These are phyloP conservation scores for Chrysodeixis includens DNA, from an alignment of 2,888 invertebrate species.

Conservation along the genomic window DNA sequence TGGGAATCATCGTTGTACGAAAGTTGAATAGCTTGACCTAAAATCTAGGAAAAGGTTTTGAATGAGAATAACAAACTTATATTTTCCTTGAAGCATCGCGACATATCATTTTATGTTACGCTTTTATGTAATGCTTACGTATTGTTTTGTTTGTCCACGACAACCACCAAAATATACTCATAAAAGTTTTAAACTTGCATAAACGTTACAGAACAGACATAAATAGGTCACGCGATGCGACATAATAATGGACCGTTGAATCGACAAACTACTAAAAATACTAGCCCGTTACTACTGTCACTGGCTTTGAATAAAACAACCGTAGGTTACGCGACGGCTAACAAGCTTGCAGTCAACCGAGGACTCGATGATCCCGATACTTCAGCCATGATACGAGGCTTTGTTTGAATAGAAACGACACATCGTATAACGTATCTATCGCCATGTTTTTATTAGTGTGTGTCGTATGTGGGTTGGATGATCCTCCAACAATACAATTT, in stretches of 20 bases:
- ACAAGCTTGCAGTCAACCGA: background rate
- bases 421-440: background rate
- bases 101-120: no score
- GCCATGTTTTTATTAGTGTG: background rate
- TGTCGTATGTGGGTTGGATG: background rate
- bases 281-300: background rate
- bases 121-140: no score
- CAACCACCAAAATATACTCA: background rate
- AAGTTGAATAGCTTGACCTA: no score
- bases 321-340: background rate
- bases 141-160: background rate
- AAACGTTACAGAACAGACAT: constrained; percentile 4
- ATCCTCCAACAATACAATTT: background rate
- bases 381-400: background rate
- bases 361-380: background rate
- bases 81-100: no score
- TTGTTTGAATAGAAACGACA: background rate
- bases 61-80: no score
- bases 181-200: background rate
- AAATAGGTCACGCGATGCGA: constrained; percentile 6
- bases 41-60: no score
- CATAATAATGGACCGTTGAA: background rate
- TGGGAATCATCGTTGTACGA: no score
- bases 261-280: constrained; percentile 6
- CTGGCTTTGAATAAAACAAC: background rate